Evolutionary conservation across 2,113 vertebrate species (phyloP).

Genomic region (Arvicanthis niloticus): DNA sequence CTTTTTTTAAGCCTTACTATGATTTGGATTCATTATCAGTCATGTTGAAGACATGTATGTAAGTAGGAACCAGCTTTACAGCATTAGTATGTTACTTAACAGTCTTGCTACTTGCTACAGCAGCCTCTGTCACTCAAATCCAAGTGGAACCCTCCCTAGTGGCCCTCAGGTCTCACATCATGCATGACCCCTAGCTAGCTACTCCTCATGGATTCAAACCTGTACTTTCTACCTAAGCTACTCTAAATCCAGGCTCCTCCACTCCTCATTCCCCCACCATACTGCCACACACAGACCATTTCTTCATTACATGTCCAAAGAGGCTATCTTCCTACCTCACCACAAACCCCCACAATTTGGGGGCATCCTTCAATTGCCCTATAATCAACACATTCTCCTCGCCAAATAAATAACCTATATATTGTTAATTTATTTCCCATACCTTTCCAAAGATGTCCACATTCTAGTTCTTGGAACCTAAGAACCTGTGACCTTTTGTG

Average conservation of each 20-base stretch:
- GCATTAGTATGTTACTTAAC: background rate
- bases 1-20: constrained; percentile 8
- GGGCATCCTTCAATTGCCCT: background rate
- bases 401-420: background rate
- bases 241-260: background rate
- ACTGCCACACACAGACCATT: fast-evolving
- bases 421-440: background rate
- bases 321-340: background rate
- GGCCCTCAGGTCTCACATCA: background rate
- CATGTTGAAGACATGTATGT: background rate
- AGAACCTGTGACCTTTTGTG: background rate
- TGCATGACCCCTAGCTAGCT: background rate
- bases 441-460: background rate
- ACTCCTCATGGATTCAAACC: background rate
- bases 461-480: background rate
- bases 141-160: background rate
- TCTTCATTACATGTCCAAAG: background rate
- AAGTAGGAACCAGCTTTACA: background rate
- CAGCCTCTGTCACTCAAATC: background rate
- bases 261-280: background rate
- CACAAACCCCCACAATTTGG: background rate
- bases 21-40: background rate
- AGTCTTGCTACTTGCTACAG: background rate
- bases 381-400: background rate
- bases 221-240: background rate